Base-by-base conservation (phyloP, 2,113 vertebrate species). In the Rhabdomys dilectus region DNA sequence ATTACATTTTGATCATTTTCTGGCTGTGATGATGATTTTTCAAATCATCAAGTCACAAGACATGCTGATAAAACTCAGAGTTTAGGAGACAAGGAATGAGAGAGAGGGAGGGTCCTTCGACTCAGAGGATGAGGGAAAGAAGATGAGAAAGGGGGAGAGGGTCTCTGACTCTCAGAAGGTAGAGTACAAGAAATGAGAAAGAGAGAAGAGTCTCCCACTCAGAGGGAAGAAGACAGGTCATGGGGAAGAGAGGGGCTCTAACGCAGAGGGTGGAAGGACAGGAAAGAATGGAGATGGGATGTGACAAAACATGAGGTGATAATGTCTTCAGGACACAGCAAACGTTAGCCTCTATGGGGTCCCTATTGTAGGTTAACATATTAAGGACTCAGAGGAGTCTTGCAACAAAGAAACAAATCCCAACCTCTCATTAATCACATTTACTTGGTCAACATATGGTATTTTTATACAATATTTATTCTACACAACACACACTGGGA, bases 381-480 rank as follows among this genome's bases (percentile, higher is more conserved):
- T 42, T 56, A 93, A 85, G 11, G 16, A 64, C 21, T 73, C 73
- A 36, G 24, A 91, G 56, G 90, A 91, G 45, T 87, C 53, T 21
- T 73, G 5, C 19, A 60, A 73, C 56, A 94, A 91, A 91, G 89
- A 96, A 66, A 60, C 29, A 26, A 93, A 66, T 21, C 31, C 4
- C 56, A 66, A 34, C 0, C 66, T 58, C 10, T 2, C 31, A 87
- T 31, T 45, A 36, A 34, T 58, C 58, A 72, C 22, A 8, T 16
- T 80, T 34, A 81, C 51, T 73, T 77, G 17, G 75, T 56, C 21
- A 89, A 16, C n/a, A 4, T 73, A 62, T 75, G 29, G 22, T 78
- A 64, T 91, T 94, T 96, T 93, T 93, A 31, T 29, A 36, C 36
- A 64, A 88, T 11, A 84, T 7, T 92, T 76, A 78, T 16, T 93